Percentiles rank a stretch among this genome's conserved stretches.
Conservation (phyloP, 2,888 invertebrate genomes). For the Acanthoscelides obtectus region DNA sequence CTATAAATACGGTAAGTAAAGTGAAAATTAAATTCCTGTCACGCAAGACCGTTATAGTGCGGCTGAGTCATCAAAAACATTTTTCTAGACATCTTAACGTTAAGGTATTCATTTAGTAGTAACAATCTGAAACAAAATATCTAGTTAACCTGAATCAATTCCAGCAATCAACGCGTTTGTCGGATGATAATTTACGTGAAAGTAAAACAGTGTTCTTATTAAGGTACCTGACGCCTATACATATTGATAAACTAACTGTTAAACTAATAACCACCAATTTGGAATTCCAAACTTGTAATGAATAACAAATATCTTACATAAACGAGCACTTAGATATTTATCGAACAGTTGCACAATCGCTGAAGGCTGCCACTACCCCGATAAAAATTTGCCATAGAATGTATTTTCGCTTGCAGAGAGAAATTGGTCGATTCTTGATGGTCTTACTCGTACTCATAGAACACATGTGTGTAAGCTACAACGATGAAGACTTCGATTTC, state of each 20-base stretch:
- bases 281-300: neutral
- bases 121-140: neutral
- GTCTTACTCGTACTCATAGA: too few species aligned
- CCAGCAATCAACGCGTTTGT: neutral
- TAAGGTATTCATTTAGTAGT: neutral
- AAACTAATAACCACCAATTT: neutral
- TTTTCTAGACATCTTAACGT: neutral
- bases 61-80: neutral
- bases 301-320: neutral
- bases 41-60: neutral
- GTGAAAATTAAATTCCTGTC: neutral
- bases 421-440: neutral
- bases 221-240: neutral
- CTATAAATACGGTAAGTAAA: neutral
- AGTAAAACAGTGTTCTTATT: neutral
- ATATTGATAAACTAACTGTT: neutral
- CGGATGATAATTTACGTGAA: neutral
- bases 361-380: neutral
- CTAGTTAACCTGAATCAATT: neutral
- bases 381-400: neutral
- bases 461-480: neutral
- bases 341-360: neutral
- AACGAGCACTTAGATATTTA: neutral
- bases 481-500: neutral
- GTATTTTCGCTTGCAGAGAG: neutral